These are phyloP conservation scores for Ornithorhynchus anatinus DNA, from an alignment of 2,113 vertebrate genomes.

Conservation along the genomic window DNA sequence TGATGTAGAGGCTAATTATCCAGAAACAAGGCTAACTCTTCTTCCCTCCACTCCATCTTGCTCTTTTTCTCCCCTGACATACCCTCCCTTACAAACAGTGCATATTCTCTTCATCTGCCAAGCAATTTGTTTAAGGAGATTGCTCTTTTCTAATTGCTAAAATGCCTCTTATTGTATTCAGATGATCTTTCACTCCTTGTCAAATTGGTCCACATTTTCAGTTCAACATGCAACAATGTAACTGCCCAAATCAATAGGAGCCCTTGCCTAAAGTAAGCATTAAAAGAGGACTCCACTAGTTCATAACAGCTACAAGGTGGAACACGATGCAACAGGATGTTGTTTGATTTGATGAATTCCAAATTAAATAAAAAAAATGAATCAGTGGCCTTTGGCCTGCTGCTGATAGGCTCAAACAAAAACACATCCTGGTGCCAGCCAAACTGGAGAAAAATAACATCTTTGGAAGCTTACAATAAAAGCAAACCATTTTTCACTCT, in stretches of 20 bases:
- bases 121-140: conserved; percentile 6
- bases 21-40: neutral
- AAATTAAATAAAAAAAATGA: conserved; percentile 35
- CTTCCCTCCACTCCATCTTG: neutral
- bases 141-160: conserved; percentile 18
- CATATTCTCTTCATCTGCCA: conserved; percentile 5
- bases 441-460: neutral
- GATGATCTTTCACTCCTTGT: neutral
- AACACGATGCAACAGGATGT: neutral
- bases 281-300: neutral
- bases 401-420: conserved; percentile 1
- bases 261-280: neutral
- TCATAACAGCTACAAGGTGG: neutral
- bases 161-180: conserved; percentile 11
- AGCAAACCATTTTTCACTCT: conserved; percentile 25
- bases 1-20: neutral
- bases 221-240: neutral
- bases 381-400: neutral
- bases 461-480: conserved; percentile 28
- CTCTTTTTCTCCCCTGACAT: neutral
- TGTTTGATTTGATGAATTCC: conserved; percentile 33
- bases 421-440: conserved; percentile 1
- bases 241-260: neutral
- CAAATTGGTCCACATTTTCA: neutral
- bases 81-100: neutral